Evolutionary conservation across 2,797 vertebrate species (phyloP).

Genomic region (Sarcoramphus papa): DNA sequence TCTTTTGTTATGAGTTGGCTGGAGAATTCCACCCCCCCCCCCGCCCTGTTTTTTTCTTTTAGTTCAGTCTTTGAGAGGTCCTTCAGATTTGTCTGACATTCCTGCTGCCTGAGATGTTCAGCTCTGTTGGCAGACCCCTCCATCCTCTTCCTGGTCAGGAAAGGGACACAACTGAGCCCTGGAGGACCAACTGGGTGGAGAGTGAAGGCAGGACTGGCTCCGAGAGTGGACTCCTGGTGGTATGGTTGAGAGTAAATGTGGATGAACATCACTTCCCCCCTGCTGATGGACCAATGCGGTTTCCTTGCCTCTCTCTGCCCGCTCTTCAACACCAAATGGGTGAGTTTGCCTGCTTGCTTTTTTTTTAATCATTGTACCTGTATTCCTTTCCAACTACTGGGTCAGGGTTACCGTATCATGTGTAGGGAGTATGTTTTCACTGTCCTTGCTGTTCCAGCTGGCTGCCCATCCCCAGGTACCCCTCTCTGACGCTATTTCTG

Average conservation of each 20-base stretch:
- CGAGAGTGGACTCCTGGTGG: not conserved
- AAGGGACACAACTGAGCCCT: not conserved
- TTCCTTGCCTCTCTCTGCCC: not conserved
- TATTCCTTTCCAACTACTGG: not conserved
- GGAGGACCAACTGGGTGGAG: not conserved
- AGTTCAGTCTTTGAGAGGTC: not conserved
- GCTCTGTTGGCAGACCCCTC: not conserved
- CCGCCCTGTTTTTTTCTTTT: not conserved
- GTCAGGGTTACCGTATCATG: not conserved
- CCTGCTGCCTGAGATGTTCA: not conserved
- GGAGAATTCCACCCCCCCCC: not conserved
- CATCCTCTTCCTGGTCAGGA: not conserved
- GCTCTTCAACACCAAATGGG: not conserved
- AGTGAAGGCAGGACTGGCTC: not conserved
- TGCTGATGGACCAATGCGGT: fast-evolving
- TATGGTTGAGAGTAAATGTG: not conserved
- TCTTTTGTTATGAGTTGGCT: not conserved
- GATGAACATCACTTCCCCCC: not conserved
- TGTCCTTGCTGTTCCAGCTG: not conserved
- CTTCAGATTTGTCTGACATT: not conserved
- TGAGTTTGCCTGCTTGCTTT: not conserved
- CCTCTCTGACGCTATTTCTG: not conserved
- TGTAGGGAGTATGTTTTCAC: not conserved
- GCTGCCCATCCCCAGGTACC: not conserved
- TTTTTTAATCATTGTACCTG: not conserved